Percentiles rank a stretch among this genome's conserved stretches.
These are phyloP conservation scores for Tetramorium alpestre DNA, from an alignment of 1,140 invertebrate genomes.

Conservation along the genomic window DNA sequence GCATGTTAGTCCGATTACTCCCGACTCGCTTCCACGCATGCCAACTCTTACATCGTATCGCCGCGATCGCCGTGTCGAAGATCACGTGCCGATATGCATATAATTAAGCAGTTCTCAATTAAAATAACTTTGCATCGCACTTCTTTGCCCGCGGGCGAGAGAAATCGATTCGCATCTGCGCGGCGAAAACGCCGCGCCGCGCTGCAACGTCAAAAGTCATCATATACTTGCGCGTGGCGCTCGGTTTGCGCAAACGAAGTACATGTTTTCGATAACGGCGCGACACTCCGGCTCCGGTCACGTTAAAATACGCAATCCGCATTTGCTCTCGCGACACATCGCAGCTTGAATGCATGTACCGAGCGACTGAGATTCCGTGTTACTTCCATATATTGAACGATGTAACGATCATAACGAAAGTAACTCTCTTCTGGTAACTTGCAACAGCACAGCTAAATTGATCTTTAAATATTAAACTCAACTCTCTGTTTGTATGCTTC, in stretches of 20 bases:
- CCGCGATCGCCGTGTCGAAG: conserved; percentile 14
- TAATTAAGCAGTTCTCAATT: conserved; percentile 18
- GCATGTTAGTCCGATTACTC: conserved; percentile 37
- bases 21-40: conserved; percentile 53
- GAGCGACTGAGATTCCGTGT: neutral
- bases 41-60: conserved; percentile 21
- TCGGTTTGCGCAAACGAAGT: conserved; percentile 1
- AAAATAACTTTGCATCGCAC: conserved; percentile 4
- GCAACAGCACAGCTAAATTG: neutral
- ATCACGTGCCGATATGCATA: conserved; percentile 38
- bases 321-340: neutral
- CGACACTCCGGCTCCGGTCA: too few relatives aligned
- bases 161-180: conserved; percentile 13
- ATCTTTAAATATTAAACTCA: conserved; percentile 1
- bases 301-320: conserved; percentile 1
- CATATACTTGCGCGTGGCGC: neutral
- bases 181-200: neutral
- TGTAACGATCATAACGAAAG: conserved; percentile 10
- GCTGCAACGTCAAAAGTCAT: neutral
- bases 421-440: conserved; percentile 3
- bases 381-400: neutral
- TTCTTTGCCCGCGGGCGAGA: neutral
- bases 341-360: neutral
- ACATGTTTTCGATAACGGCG: neutral
- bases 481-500: neutral